Evolutionary conservation across 2,113 vertebrate genomes (phyloP).

Genomic region (Stomatorhinus ivindoensis): DNA sequence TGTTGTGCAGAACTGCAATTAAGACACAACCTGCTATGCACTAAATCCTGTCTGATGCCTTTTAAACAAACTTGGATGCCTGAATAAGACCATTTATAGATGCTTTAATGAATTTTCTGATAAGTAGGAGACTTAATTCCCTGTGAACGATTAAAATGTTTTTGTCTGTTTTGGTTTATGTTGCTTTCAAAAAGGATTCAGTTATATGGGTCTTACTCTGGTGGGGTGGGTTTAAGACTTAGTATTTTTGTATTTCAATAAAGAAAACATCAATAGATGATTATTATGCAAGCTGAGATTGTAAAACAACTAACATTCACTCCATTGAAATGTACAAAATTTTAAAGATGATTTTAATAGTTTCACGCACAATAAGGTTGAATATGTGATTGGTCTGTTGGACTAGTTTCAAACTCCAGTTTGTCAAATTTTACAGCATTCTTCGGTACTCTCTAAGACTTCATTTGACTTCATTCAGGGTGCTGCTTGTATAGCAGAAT

Average conservation of each 20-base stretch:
- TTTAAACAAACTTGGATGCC: conserved; percentile 83
- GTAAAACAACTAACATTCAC: conserved; percentile 42
- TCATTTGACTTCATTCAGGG: conserved; percentile 25
- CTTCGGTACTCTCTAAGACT: conserved; percentile 42
- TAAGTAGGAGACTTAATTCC: background rate
- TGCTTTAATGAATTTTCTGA: conserved; percentile 49
- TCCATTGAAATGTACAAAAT: background rate
- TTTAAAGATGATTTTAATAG: conserved; percentile 9
- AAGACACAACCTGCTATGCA: conserved; percentile 77
- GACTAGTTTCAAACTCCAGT: conserved; percentile 28
- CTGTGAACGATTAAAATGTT: background rate
- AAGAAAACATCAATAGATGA: conserved; percentile 65
- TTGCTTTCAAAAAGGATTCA: conserved; percentile 72
- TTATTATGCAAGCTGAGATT: conserved; percentile 78
- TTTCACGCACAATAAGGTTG: background rate
- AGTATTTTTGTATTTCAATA: conserved; percentile 53
- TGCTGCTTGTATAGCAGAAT: conserved; percentile 36
- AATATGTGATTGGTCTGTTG: background rate
- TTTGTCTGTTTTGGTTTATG: conserved; percentile 48
- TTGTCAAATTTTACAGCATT: conserved; percentile 64
- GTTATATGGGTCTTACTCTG: conserved; percentile 61
- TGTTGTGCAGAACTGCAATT: conserved; percentile 51
- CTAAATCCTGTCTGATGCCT: conserved; percentile 84
- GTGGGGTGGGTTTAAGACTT: conserved; percentile 32
- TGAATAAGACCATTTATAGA: conserved; percentile 66